Base-by-base conservation (phyloP, 1,140 invertebrate genomes). In the Ladona fulva region DNA sequence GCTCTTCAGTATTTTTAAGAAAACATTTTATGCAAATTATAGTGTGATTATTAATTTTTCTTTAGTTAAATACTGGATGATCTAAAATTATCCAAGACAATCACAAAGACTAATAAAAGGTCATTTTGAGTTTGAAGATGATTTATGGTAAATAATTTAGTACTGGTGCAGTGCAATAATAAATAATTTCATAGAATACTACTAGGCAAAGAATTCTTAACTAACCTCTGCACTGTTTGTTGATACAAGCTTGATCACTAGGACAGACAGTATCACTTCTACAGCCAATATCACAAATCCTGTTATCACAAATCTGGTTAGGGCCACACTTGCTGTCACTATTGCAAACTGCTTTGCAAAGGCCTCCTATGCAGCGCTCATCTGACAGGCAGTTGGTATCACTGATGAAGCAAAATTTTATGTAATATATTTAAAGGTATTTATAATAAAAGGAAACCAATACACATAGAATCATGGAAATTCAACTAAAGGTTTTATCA, bases 221-320 rank as follows among this genome's bases (percentile, higher is more conserved):
- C 81, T 85, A 86, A 92, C 91, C 90, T 89, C 88, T 90, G 82
- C 94, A 96, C 84, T 93, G 90, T 81, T 93, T 92, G 80, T 93
- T 91, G 37, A 95, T 88, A 83, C 95, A 96, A 1, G 94, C 91
- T 83, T 94, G 88, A 77, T 92, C 85, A 78, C 84, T 86, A 1
- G 90, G 85, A 83, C 95, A 97, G 14, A 91, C 89, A n/a, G 90
- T 89, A 83, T 95, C 94, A 82, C 89, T 93, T 44, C 94, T 88
- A 83, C 94, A 96, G 22, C 94, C 94, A 80, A 91, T 89, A 79
- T 94, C 90, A 83, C 95, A 97, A 78, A 96, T 87, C 80, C 95
- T 89, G 80, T 93, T 94, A 83, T 93, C 91, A 82, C 95, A 97
- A 81, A 96, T 95, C 83, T 95, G 92, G 81, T 93, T 92, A 0